These are phyloP conservation scores for Leucophenga varia DNA, from an alignment of 1,140 invertebrate genomes.

Conservation along the genomic window DNA sequence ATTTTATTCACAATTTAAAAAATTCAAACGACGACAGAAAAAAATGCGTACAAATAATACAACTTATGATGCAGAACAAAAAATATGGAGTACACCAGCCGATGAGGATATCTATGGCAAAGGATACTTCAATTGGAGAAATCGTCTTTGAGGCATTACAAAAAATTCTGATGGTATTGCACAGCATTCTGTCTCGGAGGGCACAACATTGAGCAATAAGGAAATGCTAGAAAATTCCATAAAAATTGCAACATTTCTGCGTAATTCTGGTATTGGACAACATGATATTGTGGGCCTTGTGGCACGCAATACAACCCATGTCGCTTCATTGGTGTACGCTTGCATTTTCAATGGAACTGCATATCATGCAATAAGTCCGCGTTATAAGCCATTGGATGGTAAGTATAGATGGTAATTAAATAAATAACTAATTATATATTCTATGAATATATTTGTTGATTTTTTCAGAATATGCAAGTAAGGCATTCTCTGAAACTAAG, in stretches of 20 bases:
- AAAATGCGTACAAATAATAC: too few relatives aligned
- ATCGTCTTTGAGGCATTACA: slow-evolving; percentile 40
- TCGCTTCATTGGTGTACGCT: slow-evolving; percentile 29
- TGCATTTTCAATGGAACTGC: slow-evolving; percentile 45
- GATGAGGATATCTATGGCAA: slow-evolving; percentile 18
- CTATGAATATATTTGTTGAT: slow-evolving; percentile 20
- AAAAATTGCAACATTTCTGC: slow-evolving; percentile 28
- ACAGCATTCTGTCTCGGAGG: slow-evolving; percentile 38
- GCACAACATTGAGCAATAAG: slow-evolving; percentile 24
- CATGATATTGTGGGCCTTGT: slow-evolving; percentile 39
- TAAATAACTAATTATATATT: neutral
- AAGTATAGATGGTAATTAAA: neutral
- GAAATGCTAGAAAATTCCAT: slow-evolving; percentile 31
- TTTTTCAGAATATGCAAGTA: too few relatives aligned
- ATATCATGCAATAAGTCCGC: slow-evolving; percentile 31
- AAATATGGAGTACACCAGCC: slow-evolving; percentile 23
- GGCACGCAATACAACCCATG: slow-evolving; percentile 35
- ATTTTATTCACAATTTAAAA: too few relatives aligned
- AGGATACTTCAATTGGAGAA: slow-evolving; percentile 32
- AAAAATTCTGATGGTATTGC: too few relatives aligned
- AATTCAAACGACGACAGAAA: too few relatives aligned
- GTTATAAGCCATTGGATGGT: slow-evolving; percentile 14
- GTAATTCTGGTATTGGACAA: slow-evolving; percentile 22
- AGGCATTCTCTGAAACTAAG: too few relatives aligned
- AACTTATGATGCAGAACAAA: slow-evolving; percentile 30